Percentiles rank a stretch among this genome's conserved stretches.
Conservation (phyloP, 2,113 vertebrate species). For the Ammospiza nelsoni region DNA sequence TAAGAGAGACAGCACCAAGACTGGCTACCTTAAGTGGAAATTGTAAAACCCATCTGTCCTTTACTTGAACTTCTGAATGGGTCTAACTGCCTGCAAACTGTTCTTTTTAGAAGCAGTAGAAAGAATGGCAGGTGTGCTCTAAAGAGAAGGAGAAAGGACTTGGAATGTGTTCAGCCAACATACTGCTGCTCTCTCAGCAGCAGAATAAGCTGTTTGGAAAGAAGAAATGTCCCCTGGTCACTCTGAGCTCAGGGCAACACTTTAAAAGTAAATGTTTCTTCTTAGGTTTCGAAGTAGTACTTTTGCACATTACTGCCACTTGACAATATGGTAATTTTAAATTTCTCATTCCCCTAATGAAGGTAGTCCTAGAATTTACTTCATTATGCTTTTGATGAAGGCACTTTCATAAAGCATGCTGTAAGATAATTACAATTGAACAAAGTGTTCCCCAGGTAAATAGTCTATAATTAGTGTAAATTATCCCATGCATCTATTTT, state of each 20-base stretch:
- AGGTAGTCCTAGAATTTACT: not conserved
- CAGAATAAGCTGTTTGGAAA: not conserved
- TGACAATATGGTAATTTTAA: not conserved
- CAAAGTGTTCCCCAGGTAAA: constrained; percentile 36
- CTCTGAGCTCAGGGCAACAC: not conserved
- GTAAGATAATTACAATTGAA: constrained; percentile 48
- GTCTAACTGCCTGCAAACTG: not conserved
- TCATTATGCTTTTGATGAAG: constrained; percentile 26
- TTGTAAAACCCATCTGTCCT: not conserved
- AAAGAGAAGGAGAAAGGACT: not conserved
- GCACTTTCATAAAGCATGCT: not conserved
- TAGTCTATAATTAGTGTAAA: constrained; percentile 34
- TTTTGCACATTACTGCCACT: not conserved
- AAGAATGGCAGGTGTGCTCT: not conserved
- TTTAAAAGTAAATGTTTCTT: not conserved
- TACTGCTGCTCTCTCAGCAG: not conserved
- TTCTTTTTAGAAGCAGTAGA: not conserved
- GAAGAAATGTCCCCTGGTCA: not conserved
- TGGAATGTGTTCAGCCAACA: not conserved
- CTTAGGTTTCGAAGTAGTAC: not conserved
- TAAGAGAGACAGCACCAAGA: not conserved
- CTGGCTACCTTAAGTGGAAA: not conserved
- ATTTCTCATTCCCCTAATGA: not conserved
- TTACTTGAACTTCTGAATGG: not conserved
- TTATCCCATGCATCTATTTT: constrained; percentile 38